phyloP scores from a whole-genome alignment of 2,888 invertebrate genomes.

The Nephrotoma flavescens region DNA sequence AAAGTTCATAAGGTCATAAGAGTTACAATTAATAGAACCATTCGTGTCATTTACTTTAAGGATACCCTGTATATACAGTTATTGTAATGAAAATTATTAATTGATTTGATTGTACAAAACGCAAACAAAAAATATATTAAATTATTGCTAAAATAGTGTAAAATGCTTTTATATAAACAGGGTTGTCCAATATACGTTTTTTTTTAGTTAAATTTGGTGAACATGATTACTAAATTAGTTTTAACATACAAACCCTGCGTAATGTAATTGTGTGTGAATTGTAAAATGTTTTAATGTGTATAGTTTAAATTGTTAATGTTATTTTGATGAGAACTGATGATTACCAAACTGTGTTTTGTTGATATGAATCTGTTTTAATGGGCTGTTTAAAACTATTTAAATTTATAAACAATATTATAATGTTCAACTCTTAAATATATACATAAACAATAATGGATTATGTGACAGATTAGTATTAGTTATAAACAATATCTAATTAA shows the following conservation, averaged over 20 bases:
- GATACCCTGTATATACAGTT: not conserved
- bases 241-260: not conserved
- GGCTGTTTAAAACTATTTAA: not conserved
- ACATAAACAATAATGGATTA: not conserved
- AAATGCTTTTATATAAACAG: not conserved
- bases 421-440: not conserved
- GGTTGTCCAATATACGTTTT: not conserved
- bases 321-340: not conserved
- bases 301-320: not conserved
- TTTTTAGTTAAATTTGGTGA: not conserved
- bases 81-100: not conserved
- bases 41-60: no score
- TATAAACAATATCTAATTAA: not conserved
- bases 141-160: not conserved
- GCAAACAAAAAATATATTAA: not conserved
- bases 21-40: no score
- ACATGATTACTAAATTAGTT: not conserved
- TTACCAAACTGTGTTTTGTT: not conserved
- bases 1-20: no score
- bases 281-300: not conserved
- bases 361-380: not conserved
- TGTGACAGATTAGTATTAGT: not conserved
- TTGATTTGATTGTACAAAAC: not conserved
- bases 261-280: not conserved
- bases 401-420: not conserved